These are phyloP conservation scores for Cacatua alba DNA, from an alignment of 2,113 vertebrate genomes.

Conservation along the genomic window DNA sequence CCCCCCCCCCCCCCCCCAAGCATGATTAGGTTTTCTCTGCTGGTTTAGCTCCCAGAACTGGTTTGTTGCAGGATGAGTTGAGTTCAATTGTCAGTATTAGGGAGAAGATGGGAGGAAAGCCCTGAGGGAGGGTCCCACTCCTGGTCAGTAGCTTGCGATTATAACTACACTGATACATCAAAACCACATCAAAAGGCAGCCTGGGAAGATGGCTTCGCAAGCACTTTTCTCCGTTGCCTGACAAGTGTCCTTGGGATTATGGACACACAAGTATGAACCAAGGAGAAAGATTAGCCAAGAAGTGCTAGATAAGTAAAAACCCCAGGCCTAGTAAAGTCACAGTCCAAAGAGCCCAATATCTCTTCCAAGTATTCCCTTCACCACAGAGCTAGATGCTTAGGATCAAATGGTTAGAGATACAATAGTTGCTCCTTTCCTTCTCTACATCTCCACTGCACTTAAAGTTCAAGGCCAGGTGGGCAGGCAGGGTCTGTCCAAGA, in stretches of 20 bases:
- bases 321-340: not conserved
- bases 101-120: not conserved
- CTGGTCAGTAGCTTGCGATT: not conserved
- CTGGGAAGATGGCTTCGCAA: not conserved
- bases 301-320: not conserved
- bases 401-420: not conserved
- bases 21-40: not conserved
- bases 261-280: not conserved
- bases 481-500: not conserved
- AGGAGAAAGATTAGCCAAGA: not conserved
- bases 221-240: not conserved
- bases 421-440: not conserved
- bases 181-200: slow-evolving; percentile 35
- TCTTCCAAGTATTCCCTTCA: not conserved
- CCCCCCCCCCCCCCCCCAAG: fast-evolving
- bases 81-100: not conserved
- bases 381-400: not conserved
- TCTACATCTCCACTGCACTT: not conserved
- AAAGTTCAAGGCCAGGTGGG: not conserved
- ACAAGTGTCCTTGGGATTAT: not conserved
- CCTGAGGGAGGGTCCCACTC: not conserved
- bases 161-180: not conserved
- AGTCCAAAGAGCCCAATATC: not conserved
- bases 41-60: slow-evolving; percentile 6
- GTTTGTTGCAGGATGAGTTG: not conserved